Evolutionary conservation across 1,140 invertebrate genomes (phyloP).

Genomic region (Ceratina calcarata): DNA sequence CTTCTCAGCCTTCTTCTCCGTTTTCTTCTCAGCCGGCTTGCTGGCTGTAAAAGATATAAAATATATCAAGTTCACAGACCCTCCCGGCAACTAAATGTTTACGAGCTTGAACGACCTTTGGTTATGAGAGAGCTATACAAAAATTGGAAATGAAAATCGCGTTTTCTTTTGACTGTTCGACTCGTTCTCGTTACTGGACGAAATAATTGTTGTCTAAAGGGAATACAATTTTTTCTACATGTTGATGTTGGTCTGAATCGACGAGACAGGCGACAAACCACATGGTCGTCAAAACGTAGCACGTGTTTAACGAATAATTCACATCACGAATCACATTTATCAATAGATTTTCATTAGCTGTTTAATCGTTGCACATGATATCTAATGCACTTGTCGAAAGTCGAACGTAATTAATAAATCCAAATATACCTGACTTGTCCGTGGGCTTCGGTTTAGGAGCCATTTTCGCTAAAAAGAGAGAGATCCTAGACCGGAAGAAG

Average conservation of each 20-base stretch:
- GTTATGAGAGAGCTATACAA: neutral
- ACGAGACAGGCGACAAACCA: slow-evolving; percentile 4
- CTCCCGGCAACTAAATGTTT: neutral
- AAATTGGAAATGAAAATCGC: neutral
- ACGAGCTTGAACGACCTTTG: neutral
- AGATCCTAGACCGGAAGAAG: slow-evolving; percentile 35
- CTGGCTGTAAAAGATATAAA: slow-evolving; percentile 61
- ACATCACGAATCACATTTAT: neutral
- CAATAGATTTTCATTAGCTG: neutral
- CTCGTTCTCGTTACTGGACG: neutral
- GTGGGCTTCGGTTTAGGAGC: slow-evolving; percentile 84
- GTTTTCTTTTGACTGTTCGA: too few relatives aligned
- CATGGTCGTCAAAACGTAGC: slow-evolving; percentile 17
- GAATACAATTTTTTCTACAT: neutral
- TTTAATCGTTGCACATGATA: too few relatives aligned
- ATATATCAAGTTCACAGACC: neutral
- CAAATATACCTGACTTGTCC: slow-evolving; percentile 83
- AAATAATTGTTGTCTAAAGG: neutral
- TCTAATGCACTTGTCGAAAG: neutral
- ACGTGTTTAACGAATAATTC: neutral
- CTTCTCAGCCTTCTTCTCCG: slow-evolving; percentile 82
- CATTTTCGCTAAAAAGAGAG: slow-evolving; percentile 82
- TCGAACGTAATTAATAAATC: neutral
- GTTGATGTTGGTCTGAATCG: neutral
- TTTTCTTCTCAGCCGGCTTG: slow-evolving; percentile 85